phyloP scores from a whole-genome alignment of 2,113 vertebrate species.

The Phalacrocorax brasilianus region DNA sequence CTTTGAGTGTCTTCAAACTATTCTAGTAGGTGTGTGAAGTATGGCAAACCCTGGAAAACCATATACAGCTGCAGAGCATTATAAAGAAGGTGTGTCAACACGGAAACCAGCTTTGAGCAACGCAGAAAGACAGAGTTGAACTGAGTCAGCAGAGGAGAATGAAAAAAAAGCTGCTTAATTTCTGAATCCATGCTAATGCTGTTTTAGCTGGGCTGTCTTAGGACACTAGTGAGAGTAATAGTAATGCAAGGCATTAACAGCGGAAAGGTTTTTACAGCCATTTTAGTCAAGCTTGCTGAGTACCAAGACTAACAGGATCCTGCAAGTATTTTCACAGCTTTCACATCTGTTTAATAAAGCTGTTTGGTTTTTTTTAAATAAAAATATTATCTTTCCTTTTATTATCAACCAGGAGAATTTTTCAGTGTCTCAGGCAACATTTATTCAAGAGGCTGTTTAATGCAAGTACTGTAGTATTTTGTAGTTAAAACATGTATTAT shows the following conservation, averaged over 20 bases:
- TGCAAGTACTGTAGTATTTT: slow-evolving; percentile 23
- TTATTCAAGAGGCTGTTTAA: slow-evolving; percentile 7
- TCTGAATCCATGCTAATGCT: not conserved
- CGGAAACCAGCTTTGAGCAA: not conserved
- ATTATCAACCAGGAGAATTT: not conserved
- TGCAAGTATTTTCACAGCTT: slow-evolving; percentile 19
- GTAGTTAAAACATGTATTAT: slow-evolving; percentile 39
- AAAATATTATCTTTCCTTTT: not conserved
- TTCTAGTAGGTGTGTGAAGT: not conserved
- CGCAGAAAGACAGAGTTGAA: not conserved
- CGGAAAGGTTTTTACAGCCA: not conserved
- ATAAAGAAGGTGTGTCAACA: not conserved
- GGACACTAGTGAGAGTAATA: not conserved
- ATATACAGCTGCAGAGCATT: not conserved
- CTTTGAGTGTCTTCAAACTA: not conserved
- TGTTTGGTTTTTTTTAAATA: not conserved
- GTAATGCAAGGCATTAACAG: not conserved
- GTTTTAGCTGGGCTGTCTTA: not conserved
- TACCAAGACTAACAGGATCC: not conserved
- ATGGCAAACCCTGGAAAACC: not conserved
- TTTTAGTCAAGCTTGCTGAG: not conserved
- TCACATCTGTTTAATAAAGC: not conserved
- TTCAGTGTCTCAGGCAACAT: not conserved
- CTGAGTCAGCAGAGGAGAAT: not conserved
- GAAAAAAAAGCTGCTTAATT: not conserved